Conservation (phyloP, 2,113 vertebrate genomes). For the Megaceryle torquata region DNA sequence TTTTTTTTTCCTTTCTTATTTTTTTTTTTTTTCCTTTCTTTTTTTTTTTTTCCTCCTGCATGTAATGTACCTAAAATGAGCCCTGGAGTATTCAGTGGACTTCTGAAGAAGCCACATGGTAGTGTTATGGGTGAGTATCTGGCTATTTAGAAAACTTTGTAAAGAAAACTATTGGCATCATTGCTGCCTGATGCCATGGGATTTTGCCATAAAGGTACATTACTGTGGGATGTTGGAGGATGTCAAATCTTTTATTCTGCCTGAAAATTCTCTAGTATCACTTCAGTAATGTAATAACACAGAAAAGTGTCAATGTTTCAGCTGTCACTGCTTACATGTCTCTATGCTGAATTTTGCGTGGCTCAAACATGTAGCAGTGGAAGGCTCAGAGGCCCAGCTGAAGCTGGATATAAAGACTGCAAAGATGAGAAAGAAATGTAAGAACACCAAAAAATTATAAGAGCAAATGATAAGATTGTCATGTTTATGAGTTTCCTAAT, state of each 20-base stretch:
- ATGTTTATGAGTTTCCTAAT: background rate
- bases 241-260: background rate
- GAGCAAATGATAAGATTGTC: background rate
- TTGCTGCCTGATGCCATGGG: background rate
- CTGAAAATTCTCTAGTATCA: background rate
- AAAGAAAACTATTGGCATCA: background rate
- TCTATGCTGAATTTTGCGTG: background rate
- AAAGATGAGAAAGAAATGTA: background rate
- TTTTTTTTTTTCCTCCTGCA: background rate
- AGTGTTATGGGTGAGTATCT: background rate
- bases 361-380: background rate
- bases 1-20: background rate
- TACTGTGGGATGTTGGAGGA: background rate
- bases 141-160: background rate
- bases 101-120: background rate
- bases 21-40: too few species aligned
- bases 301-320: background rate
- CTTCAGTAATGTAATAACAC: background rate
- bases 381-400: background rate
- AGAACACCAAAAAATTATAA: background rate
- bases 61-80: background rate
- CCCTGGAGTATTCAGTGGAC: background rate
- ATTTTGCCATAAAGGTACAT: background rate
- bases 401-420: background rate
- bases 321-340: background rate